Percentiles rank a stretch among this genome's conserved stretches.
Evolutionary conservation across 2,113 vertebrate species (phyloP).

Genomic region (Chionis minor): DNA sequence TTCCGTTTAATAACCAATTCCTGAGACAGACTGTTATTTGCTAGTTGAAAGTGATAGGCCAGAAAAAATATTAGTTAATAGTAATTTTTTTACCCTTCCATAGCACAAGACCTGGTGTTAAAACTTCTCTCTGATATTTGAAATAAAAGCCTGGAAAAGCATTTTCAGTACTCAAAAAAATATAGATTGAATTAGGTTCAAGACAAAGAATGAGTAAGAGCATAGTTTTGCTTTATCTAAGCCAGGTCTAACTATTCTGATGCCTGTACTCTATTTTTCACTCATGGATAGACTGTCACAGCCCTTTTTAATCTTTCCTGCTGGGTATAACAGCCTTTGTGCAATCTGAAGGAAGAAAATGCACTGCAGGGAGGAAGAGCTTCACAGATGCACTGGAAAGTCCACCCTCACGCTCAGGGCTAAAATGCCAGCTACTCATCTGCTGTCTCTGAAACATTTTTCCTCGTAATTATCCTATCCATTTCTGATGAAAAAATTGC

Average conservation of each 20-base stretch:
- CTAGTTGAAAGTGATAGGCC: neutral
- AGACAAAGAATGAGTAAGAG: neutral
- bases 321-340: neutral
- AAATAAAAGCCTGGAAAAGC: neutral
- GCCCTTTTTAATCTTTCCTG: constrained; percentile 1
- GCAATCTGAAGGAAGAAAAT: neutral
- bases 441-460: neutral
- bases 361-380: neutral
- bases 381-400: neutral
- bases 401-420: neutral
- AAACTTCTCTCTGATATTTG: neutral
- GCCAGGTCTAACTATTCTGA: neutral
- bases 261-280: neutral
- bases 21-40: neutral
- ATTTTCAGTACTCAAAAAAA: neutral
- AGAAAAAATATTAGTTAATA: neutral
- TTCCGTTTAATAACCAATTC: neutral
- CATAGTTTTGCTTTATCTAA: neutral
- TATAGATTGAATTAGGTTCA: neutral
- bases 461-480: neutral
- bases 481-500: neutral
- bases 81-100: neutral
- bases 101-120: neutral
- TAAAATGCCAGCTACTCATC: neutral
- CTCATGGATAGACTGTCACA: neutral